Evolutionary conservation across 2,797 vertebrate species (phyloP).

Genomic region (Danio albolineatus): DNA sequence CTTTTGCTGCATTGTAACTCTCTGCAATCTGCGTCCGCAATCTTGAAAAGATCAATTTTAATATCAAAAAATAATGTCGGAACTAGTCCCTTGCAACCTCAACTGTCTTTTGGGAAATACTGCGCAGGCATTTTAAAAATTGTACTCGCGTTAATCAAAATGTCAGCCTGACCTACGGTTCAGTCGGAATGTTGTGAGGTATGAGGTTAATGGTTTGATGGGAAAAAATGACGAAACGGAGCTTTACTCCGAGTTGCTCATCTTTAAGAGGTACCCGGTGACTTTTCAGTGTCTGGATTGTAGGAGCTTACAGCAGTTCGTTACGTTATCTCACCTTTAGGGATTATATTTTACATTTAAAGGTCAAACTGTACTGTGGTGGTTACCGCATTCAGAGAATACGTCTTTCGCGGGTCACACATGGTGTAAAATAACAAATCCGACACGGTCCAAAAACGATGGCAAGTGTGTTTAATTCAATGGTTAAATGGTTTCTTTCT

Average conservation of each 20-base stretch:
- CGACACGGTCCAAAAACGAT: not conserved
- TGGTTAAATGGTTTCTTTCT: conserved; percentile 26
- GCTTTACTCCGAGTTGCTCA: not conserved
- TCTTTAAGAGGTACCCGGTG: conserved; percentile 1
- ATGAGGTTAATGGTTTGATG: conserved; percentile 36
- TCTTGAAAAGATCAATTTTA: conserved; percentile 74
- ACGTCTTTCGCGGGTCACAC: not conserved
- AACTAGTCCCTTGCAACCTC: conserved; percentile 68
- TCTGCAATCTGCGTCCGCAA: conserved; percentile 72
- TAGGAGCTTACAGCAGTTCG: conserved; percentile 6
- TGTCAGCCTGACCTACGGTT: conserved; percentile 67
- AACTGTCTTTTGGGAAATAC: conserved; percentile 73
- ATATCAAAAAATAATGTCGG: conserved; percentile 64
- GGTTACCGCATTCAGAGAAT: not conserved
- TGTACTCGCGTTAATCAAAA: conserved; percentile 76
- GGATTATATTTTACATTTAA: conserved; percentile 34
- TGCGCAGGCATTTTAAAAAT: conserved; percentile 70
- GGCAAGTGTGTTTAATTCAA: conserved; percentile 21
- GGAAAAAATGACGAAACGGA: conserved; percentile 6
- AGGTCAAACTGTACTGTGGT: conserved; percentile 20
- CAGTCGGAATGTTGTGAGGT: conserved; percentile 21
- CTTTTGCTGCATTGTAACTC: conserved; percentile 52
- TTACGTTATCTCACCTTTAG: conserved; percentile 5
- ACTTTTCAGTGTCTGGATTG: conserved; percentile 6
- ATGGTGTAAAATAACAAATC: conserved; percentile 12